Percentiles rank a stretch among this genome's conserved stretches.
Conservation (phyloP, 1,140 invertebrate genomes). For the Diorhabda carinulata region DNA sequence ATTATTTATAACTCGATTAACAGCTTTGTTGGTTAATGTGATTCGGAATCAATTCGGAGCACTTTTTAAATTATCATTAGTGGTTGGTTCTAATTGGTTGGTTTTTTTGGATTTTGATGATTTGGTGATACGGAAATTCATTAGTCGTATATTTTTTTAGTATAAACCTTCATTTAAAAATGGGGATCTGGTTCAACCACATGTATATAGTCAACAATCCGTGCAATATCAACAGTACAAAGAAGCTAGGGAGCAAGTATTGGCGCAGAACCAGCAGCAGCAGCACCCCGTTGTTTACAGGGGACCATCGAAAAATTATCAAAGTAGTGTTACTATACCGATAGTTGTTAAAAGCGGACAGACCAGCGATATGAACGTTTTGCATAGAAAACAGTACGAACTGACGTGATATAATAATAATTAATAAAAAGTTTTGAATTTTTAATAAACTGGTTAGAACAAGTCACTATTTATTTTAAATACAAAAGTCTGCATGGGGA, state of each 20-base stretch:
- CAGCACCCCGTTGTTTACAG: constrained; percentile 25
- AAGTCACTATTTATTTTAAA: no score
- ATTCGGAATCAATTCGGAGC: no score
- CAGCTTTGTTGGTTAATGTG: no score
- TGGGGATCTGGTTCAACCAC: constrained; percentile 40
- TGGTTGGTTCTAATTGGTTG: no score
- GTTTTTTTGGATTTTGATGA: no score
- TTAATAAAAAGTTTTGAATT: constrained; percentile 8
- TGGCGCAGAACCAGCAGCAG: constrained; percentile 33
- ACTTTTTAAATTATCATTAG: no score
- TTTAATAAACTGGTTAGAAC: background rate
- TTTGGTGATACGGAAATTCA: background rate
- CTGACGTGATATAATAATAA: constrained; percentile 34
- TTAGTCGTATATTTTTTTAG: background rate
- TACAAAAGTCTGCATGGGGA: no score
- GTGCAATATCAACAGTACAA: constrained; percentile 41
- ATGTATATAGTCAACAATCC: constrained; percentile 36
- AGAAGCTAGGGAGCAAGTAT: constrained; percentile 38
- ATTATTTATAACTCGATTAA: no score
- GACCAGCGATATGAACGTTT: constrained; percentile 21
- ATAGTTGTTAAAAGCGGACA: constrained; percentile 31
- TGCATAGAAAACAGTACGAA: constrained; percentile 37
- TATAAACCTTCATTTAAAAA: constrained; percentile 31
- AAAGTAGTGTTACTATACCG: constrained; percentile 38
- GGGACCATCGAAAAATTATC: constrained; percentile 32